A percentile compares a stretch with the other conserved stretches of the same genome.
These are phyloP conservation scores for Beris morrisii DNA, from an alignment of 2,888 invertebrate species.

Conservation along the genomic window DNA sequence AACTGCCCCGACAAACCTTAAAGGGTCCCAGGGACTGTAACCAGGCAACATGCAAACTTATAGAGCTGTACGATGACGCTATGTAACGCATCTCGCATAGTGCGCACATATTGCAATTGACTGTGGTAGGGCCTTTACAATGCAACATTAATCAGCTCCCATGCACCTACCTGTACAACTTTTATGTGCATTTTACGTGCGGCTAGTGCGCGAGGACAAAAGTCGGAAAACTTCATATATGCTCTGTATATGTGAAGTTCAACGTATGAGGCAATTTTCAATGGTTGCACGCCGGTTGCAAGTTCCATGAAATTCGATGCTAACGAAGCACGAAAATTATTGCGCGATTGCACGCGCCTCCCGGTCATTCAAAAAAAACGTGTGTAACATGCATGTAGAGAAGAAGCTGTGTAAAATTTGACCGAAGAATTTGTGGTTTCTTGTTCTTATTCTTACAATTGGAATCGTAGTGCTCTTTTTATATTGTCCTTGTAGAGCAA, in stretches of 20 bases:
- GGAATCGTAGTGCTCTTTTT: too few relatives aligned
- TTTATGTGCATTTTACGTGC: not conserved
- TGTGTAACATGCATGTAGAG: too few relatives aligned
- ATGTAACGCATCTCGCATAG: too few relatives aligned
- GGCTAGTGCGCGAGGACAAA: not conserved
- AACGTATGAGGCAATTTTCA: constrained; percentile 4
- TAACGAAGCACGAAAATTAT: constrained; percentile 26
- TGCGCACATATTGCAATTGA: constrained; percentile 2
- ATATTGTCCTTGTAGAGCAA: too few relatives aligned
- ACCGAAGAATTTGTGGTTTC: too few relatives aligned
- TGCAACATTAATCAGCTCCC: constrained; percentile 23
- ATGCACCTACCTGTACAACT: constrained; percentile 4
- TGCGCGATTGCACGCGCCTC: not conserved
- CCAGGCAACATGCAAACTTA: too few relatives aligned
- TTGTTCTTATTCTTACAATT: too few relatives aligned
- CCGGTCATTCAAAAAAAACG: too few relatives aligned
- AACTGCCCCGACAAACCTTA: too few relatives aligned
- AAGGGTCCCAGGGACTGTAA: too few relatives aligned
- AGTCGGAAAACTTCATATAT: not conserved
- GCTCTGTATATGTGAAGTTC: not conserved
- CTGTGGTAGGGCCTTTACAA: constrained; percentile 14
- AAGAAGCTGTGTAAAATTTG: too few relatives aligned
- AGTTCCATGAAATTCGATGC: constrained; percentile 24
- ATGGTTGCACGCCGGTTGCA: not conserved
- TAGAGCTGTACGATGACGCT: too few relatives aligned